These are phyloP conservation scores for Lamellibrachia satsuma DNA, from an alignment of 2,888 invertebrate species.

Conservation along the genomic window DNA sequence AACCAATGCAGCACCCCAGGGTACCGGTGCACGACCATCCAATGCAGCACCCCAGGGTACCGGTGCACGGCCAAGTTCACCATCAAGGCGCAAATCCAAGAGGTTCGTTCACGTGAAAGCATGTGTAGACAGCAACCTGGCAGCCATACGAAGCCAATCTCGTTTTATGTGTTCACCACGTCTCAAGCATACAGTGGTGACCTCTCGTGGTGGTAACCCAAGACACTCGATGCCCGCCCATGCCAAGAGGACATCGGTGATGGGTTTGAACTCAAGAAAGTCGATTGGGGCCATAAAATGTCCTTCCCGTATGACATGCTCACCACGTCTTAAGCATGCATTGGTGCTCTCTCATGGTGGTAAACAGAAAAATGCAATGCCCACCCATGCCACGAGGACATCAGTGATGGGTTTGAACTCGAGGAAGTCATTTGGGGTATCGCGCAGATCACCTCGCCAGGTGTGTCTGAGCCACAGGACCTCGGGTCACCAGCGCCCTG, in stretches of 20 bases:
- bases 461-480: neutral
- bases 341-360: neutral
- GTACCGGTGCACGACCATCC: neutral
- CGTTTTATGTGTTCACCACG: neutral
- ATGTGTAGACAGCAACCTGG: neutral
- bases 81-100: constrained; percentile 5
- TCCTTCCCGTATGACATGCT: neutral
- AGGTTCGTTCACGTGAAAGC: constrained; percentile 2
- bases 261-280: neutral
- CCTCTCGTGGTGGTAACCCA: neutral
- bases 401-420: neutral
- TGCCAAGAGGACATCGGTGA: neutral
- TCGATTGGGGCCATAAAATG: neutral
- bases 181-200: neutral
- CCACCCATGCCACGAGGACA: neutral
- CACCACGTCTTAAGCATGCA: neutral
- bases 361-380: neutral
- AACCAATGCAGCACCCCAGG: neutral
- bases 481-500: neutral
- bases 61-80: neutral
- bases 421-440: neutral
- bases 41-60: neutral
- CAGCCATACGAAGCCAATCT: neutral
- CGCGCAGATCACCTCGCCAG: neutral
- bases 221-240: neutral